These are phyloP conservation scores for Oryzaephilus surinamensis DNA, from an alignment of 1,140 invertebrate species.

Conservation along the genomic window DNA sequence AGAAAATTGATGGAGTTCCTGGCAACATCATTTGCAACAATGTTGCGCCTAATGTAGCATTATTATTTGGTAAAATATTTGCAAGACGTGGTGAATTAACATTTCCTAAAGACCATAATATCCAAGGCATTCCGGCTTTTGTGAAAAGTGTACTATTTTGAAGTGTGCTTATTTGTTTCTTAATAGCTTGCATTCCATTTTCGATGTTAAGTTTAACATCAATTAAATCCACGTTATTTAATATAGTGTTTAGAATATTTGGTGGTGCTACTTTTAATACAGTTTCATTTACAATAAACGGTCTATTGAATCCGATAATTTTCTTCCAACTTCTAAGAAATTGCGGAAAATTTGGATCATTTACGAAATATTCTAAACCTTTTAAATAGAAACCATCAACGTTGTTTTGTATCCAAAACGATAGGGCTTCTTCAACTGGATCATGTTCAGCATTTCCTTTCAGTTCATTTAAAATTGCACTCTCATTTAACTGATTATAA, in stretches of 20 bases:
- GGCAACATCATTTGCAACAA: conserved; percentile 64
- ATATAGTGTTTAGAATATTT: conserved; percentile 39
- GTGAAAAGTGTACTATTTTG: conserved; percentile 47
- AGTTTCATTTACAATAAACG: conserved; percentile 55
- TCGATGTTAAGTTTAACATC: conserved; percentile 53
- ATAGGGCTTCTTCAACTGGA: conserved; percentile 44
- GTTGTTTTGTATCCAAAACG: conserved; percentile 52
- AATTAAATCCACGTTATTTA: conserved; percentile 56
- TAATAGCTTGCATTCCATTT: conserved; percentile 45
- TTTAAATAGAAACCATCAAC: conserved; percentile 77
- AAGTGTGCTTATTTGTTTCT: conserved; percentile 44
- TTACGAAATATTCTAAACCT: conserved; percentile 42
- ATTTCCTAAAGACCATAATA: conserved; percentile 65
- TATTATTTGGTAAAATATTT: conserved; percentile 38
- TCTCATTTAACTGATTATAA: conserved; percentile 9
- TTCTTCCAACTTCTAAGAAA: conserved; percentile 55
- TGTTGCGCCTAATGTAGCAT: conserved; percentile 51
- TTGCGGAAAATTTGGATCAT: conserved; percentile 36
- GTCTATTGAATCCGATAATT: conserved; percentile 46
- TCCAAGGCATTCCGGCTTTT: conserved; percentile 53
- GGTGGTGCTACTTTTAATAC: conserved; percentile 40
- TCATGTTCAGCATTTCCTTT: conserved; percentile 19
- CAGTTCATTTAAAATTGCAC: too few relatives aligned
- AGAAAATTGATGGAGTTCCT: conserved; percentile 69
- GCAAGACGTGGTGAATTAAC: conserved; percentile 48